Evolutionary conservation across 2,797 vertebrate species (phyloP).

Genomic region (Propithecus perrieri): DNA sequence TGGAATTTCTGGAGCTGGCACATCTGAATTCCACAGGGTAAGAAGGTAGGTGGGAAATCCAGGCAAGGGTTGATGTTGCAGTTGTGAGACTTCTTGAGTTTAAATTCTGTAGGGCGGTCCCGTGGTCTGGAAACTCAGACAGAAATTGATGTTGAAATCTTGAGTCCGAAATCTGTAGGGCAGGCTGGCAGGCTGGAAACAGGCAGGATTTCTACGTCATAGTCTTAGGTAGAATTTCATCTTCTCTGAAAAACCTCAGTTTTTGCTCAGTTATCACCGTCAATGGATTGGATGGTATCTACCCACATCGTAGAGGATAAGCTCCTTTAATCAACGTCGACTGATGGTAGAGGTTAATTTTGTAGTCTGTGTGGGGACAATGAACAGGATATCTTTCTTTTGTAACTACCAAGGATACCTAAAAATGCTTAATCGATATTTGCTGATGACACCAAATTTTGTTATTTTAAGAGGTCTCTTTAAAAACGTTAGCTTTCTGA

Average conservation of each 20-base stretch:
- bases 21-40: not conserved
- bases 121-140: not conserved
- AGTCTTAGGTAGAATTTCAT: no score
- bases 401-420: not conserved
- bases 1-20: rapidly evolving
- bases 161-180: not conserved
- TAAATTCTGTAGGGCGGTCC: no score
- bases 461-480: not conserved
- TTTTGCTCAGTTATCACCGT: not conserved
- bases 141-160: no score
- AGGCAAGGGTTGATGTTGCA: rapidly evolving
- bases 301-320: rapidly evolving
- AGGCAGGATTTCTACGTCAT: rapidly evolving
- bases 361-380: no score
- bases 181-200: not conserved
- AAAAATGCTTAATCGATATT: not conserved
- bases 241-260: not conserved
- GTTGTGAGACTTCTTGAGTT: not conserved
- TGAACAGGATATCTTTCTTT: not conserved
- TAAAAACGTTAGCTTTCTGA: not conserved
- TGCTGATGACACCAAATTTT: not conserved
- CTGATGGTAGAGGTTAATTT: not conserved
- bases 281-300: no score
- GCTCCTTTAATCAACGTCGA: not conserved
- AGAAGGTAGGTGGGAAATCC: not conserved